Percentiles rank a stretch among this genome's conserved stretches.
These are phyloP conservation scores for Megathymus violae DNA, from an alignment of 1,140 invertebrate species.

Conservation along the genomic window DNA sequence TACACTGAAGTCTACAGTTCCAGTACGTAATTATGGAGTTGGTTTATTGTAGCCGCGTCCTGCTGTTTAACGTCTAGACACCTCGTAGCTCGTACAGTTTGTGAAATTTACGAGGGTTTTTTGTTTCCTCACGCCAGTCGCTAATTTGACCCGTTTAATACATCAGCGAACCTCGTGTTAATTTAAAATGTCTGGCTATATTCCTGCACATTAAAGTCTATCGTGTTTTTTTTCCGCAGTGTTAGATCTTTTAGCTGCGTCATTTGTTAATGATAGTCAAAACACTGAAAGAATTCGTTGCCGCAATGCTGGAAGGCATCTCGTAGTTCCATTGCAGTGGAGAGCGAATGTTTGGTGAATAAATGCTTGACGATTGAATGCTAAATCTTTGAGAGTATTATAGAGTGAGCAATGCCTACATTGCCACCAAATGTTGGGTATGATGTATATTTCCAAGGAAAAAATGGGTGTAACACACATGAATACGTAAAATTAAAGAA, in stretches of 20 bases:
- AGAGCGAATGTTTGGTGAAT: no score
- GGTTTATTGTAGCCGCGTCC: background rate
- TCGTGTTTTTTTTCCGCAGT: background rate
- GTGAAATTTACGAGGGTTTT: slow-evolving; percentile 20
- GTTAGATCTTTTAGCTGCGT: background rate
- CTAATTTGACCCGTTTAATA: slow-evolving; percentile 20
- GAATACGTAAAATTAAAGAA: no score
- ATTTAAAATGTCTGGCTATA: slow-evolving; percentile 2
- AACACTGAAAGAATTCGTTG: no score
- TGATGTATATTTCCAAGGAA: no score
- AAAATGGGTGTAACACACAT: no score
- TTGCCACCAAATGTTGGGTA: no score
- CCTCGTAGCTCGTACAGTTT: slow-evolving; percentile 12
- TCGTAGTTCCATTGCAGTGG: no score
- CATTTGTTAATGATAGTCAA: no score
- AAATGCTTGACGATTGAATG: no score
- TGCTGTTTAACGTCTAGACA: slow-evolving; percentile 11
- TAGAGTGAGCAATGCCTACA: no score
- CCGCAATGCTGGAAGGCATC: no score
- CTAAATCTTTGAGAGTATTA: no score
- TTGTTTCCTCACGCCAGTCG: slow-evolving; percentile 14
- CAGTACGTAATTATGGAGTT: background rate
- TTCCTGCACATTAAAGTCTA: background rate
- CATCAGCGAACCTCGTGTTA: background rate
- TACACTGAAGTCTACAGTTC: slow-evolving; percentile 9